Conservation (phyloP, 1,140 invertebrate genomes). For the Drosophila novamexicana region DNA sequence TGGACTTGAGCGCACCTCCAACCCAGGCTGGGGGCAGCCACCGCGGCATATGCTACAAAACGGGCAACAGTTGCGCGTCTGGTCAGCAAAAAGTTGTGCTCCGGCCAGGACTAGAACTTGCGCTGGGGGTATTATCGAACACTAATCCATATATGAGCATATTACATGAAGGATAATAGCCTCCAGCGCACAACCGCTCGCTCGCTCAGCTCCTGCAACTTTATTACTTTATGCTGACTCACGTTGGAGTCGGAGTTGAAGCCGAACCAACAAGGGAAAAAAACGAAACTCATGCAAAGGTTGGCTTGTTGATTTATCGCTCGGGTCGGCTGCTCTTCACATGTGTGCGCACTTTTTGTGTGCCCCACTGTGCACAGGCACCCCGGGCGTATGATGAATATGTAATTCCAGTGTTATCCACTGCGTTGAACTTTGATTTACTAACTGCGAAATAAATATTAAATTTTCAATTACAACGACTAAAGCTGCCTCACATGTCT, state of each 20-base stretch:
- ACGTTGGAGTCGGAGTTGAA: slow-evolving; percentile 20
- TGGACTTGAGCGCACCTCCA: slow-evolving; percentile 30
- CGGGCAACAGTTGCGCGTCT: slow-evolving; percentile 42
- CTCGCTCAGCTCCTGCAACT: slow-evolving; percentile 38
- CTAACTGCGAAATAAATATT: slow-evolving; percentile 83
- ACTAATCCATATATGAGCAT: slow-evolving; percentile 73
- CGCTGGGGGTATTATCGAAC: slow-evolving; percentile 62
- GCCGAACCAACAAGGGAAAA: slow-evolving; percentile 16
- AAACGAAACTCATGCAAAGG: slow-evolving; percentile 77
- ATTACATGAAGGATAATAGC: slow-evolving; percentile 61
- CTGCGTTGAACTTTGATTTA: slow-evolving; percentile 78
- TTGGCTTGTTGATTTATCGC: slow-evolving; percentile 79
- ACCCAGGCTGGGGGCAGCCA: neutral
- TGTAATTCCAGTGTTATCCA: slow-evolving; percentile 75
- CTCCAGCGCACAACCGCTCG: neutral
- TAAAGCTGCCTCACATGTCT: slow-evolving; percentile 17
- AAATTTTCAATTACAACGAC: slow-evolving; percentile 76
- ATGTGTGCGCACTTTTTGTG: slow-evolving; percentile 36
- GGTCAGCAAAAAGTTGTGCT: slow-evolving; percentile 37
- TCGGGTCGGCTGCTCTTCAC: slow-evolving; percentile 47
- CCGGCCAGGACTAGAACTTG: slow-evolving; percentile 8
- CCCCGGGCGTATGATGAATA: slow-evolving; percentile 77
- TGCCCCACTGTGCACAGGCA: slow-evolving; percentile 43
- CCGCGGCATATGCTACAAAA: slow-evolving; percentile 31
- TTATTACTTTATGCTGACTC: slow-evolving; percentile 80